These are phyloP conservation scores for Serrognathus titanus DNA, from an alignment of 2,888 invertebrate species.

Conservation along the genomic window DNA sequence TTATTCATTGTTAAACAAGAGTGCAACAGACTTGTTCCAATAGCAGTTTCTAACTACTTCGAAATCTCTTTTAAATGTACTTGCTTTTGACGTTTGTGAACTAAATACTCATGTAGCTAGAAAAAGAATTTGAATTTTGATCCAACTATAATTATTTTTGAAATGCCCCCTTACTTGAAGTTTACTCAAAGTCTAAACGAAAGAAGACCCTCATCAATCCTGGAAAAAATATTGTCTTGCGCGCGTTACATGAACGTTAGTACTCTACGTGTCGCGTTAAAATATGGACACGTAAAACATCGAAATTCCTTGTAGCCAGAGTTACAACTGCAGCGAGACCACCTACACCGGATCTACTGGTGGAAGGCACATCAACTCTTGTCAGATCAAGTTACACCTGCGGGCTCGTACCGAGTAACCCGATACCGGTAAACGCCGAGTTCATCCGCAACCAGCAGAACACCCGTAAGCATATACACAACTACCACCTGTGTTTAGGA, in stretches of 20 bases:
- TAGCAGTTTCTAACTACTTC: too few species aligned
- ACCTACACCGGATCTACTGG: constrained; percentile 27
- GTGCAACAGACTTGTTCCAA: too few species aligned
- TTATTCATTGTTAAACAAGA: too few species aligned
- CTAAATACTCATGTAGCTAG: too few species aligned
- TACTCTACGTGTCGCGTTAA: constrained; percentile 8
- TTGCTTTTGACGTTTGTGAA: too few species aligned
- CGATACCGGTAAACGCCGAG: constrained; percentile 37
- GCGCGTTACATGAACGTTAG: background rate
- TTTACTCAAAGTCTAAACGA: too few species aligned
- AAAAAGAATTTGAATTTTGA: too few species aligned
- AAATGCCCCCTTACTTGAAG: too few species aligned
- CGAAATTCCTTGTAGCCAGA: constrained; percentile 21
- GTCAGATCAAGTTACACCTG: constrained; percentile 43
- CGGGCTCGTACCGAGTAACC: constrained; percentile 42
- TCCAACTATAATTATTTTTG: too few species aligned
- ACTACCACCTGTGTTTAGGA: constrained; percentile 21
- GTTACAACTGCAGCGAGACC: constrained; percentile 24
- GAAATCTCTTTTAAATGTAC: too few species aligned
- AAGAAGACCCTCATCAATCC: background rate
- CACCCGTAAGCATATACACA: constrained; percentile 27
- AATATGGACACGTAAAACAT: constrained; percentile 15
- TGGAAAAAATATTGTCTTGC: background rate
- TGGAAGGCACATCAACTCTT: constrained; percentile 25
- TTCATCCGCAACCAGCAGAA: constrained; percentile 32